phyloP scores from a whole-genome alignment of 2,888 invertebrate genomes.

The Synergus laeviventris region DNA sequence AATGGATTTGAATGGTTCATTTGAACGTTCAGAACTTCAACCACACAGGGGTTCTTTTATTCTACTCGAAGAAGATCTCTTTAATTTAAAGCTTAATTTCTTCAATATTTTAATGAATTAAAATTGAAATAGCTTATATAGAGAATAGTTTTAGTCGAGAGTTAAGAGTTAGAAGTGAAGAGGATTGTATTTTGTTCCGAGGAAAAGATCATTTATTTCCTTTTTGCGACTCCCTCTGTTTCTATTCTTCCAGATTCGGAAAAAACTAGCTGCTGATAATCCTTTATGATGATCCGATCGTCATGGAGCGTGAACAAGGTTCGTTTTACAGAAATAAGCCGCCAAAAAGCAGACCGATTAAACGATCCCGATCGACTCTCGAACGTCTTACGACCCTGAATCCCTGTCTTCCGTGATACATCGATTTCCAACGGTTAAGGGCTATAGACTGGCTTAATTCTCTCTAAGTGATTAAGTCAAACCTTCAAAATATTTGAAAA shows the following conservation, averaged over 20 bases:
- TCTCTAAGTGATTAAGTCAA: conserved; percentile 14
- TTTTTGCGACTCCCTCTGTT: background rate
- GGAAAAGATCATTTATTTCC: conserved; percentile 7
- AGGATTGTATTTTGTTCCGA: background rate
- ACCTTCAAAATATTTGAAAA: background rate
- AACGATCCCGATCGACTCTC: conserved; percentile 47
- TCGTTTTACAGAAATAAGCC: conserved; percentile 50
- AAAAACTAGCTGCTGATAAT: conserved; percentile 26
- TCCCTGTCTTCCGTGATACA: conserved; percentile 48
- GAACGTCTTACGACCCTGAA: conserved; percentile 44
- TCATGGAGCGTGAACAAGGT: conserved; percentile 47
- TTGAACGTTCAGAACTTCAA: no score
- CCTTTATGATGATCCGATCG: conserved; percentile 49
- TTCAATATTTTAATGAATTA: background rate
- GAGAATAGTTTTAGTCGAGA: no score
- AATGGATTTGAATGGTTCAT: no score
- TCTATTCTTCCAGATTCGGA: conserved; percentile 2
- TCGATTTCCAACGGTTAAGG: conserved; percentile 52
- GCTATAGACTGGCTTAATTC: background rate
- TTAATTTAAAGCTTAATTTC: background rate
- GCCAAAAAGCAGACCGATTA: conserved; percentile 50
- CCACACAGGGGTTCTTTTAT: no score
- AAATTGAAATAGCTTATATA: background rate
- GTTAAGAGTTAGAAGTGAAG: background rate
- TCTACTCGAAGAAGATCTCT: background rate